Evolutionary conservation across 2,888 invertebrate genomes (phyloP), one percentile per base, ranked within the genome.

Genomic region (Leptogaster cylindrica): DNA sequence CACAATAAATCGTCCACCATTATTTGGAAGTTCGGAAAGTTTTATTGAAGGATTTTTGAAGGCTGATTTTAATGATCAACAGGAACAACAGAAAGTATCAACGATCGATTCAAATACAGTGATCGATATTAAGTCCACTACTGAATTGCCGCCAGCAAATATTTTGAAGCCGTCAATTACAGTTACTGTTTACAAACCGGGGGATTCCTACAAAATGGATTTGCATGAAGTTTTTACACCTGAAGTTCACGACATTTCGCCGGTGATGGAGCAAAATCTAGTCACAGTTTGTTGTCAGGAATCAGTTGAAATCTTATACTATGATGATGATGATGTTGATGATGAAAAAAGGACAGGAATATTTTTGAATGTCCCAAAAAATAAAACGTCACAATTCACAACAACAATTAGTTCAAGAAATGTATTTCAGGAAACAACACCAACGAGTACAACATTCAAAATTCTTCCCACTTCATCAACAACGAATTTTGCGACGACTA

Each of bases 1-100:
- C 20, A 66, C 44, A n/a, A 31, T 51, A 8, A 33, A 52, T 36
- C 18, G 2, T 20, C 69, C 69, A 12, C 69, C 66, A 2, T 23
- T 14, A 18, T 69, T 50, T 44, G 69, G 66, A 1, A 25, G 44
- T 23, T 33, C 63, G 2, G 66, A 69, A 33, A 25, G 27, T 14
- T 44, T 46, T 8, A 50, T 69, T 46, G 27, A 69, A 27, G 4
- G 12, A 4, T 46, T 69, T 39, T 27, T 69, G 4, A 27, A 44
- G 41, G 23, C 27, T 8, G 44, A 61, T 28, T 16, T 28, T 2
- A 61, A 41, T 6, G n/a, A 23, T 20, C 12, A 44, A 20, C 10
- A 16, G 25, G n/a, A n/a, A n/a, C n/a, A n/a, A n/a, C n/a, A n/a
- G 10, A 31, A 50, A 39, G 5, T 8, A n/a, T 10, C n/a, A n/a